Evolutionary conservation across 2,797 vertebrate genomes (phyloP), one percentile per base, ranked within the genome.

Genomic region (Scolopax bukidnonensis): DNA sequence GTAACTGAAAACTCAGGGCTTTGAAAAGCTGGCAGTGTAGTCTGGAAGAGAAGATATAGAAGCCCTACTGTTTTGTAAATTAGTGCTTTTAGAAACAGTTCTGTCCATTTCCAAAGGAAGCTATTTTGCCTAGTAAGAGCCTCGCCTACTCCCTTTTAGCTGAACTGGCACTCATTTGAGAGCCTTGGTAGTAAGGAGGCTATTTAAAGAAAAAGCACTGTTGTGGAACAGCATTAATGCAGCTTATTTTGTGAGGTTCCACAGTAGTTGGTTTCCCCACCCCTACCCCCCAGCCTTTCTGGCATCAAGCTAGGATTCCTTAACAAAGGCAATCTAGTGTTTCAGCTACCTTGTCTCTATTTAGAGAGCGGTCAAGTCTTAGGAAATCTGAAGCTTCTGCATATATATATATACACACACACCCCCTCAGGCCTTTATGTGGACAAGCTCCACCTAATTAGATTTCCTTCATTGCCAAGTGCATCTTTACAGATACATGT

Each of bases 1-100:
- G 99, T 99, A 96, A 99, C 99, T 24, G 99, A 99, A 97, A 99
- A 99, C 19, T 99, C 99, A 11, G 98, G 95, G 98, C 98, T 99
- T 98, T 99, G 99, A 98, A 99, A 99, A 47, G 97, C 97, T 94
- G 98, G 98, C 73, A 99, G 97, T 8, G 99, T 99, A 54, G 99
- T 99, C 99, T 99, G 96, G 84, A 97, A 97, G 70, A 91, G 93
- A 95, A 97, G 67, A 94, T 75, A 88, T 33, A 97, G 59, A 97
- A 84, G 70, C 64, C 36, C 68, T 81, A 89, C 70, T 95, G 92
- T 93, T 95, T 96, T 87, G 87, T 89, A 95, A 92, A 82, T 95
- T 85, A 87, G 61, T 65, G 85, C 87, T 94, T 82, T 95, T 91
- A 94, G 69, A 91, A 96, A 80, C 53, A 90, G 78, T 51, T 91